Percentiles rank a stretch among this genome's conserved stretches.
Conservation (phyloP, 2,113 vertebrate genomes). For the Hippocampus abdominalis region DNA sequence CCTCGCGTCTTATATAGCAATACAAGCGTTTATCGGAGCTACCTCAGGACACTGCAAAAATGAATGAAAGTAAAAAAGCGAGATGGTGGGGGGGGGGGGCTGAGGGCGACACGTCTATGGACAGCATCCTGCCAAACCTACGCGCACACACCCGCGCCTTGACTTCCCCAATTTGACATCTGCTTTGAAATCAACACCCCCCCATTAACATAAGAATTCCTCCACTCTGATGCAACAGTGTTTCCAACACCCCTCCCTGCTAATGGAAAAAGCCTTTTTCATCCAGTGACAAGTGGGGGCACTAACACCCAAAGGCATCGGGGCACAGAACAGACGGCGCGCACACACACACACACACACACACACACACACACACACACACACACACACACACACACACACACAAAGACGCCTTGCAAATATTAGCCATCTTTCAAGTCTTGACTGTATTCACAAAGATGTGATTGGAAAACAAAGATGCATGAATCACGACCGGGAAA, state of each 20-base stretch:
- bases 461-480: background rate
- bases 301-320: slow-evolving; percentile 37
- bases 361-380: too few relatives aligned
- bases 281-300: slow-evolving; percentile 24
- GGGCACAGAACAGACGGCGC: slow-evolving; percentile 6
- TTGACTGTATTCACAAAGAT: background rate
- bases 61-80: slow-evolving; percentile 50
- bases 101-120: slow-evolving; percentile 18
- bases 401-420: slow-evolving; percentile 21
- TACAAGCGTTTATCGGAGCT: slow-evolving; percentile 17
- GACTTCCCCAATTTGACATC: slow-evolving; percentile 3
- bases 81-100: slow-evolving; percentile 1
- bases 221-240: slow-evolving; percentile 17
- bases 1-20: slow-evolving; percentile 29
- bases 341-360: too few relatives aligned
- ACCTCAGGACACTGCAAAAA: slow-evolving; percentile 51
- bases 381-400: background rate
- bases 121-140: slow-evolving; percentile 3
- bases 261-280: slow-evolving; percentile 21
- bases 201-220: slow-evolving; percentile 3
- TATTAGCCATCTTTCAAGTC: slow-evolving; percentile 6
- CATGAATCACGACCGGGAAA: too few relatives aligned
- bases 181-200: slow-evolving; percentile 1
- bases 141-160: background rate
- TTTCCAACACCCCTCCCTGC: slow-evolving; percentile 27